A percentile compares a stretch with the other conserved stretches of the same genome.
phyloP scores from a whole-genome alignment of 2,888 invertebrate genomes.

The Xylota sylvarum region DNA sequence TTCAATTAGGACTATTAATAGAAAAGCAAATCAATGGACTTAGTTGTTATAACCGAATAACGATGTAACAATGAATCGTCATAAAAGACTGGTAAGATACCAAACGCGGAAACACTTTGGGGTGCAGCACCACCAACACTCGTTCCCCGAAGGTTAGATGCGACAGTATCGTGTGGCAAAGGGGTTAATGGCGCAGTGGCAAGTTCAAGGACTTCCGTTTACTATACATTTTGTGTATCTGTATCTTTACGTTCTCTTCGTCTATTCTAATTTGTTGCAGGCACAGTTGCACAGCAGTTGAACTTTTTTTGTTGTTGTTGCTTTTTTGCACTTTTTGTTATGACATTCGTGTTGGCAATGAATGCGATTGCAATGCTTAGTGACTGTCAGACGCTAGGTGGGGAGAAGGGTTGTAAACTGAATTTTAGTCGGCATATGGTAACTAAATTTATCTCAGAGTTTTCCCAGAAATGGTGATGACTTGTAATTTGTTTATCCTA shows the following conservation, averaged over 20 bases:
- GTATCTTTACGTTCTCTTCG: background rate
- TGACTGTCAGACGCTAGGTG: background rate
- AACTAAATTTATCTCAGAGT: slow-evolving; percentile 32
- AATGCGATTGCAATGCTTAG: slow-evolving; percentile 14
- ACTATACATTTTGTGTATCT: background rate
- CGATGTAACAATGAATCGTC: slow-evolving; percentile 41
- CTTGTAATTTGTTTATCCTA: background rate
- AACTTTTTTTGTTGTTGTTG: background rate
- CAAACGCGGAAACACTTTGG: slow-evolving; percentile 41
- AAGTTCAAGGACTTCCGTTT: slow-evolving; percentile 60
- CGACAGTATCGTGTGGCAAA: slow-evolving; percentile 13
- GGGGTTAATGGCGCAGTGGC: slow-evolving; percentile 38
- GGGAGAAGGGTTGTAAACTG: background rate
- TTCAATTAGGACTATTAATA: slow-evolving; percentile 21
- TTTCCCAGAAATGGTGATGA: slow-evolving; percentile 25
- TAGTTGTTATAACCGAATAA: slow-evolving; percentile 1
- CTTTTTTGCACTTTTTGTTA: slow-evolving; percentile 9
- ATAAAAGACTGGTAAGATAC: slow-evolving; percentile 28
- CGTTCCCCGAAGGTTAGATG: slow-evolving; percentile 24
- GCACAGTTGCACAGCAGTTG: slow-evolving; percentile 1
- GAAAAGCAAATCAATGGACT: slow-evolving; percentile 39
- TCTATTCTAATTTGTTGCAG: slow-evolving; percentile 10
- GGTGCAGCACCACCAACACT: slow-evolving; percentile 11
- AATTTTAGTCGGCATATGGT: slow-evolving; percentile 29
- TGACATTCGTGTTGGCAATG: slow-evolving; percentile 30